Evolutionary conservation across 2,888 invertebrate species (phyloP).

Genomic region (Antheraea assamensis): DNA sequence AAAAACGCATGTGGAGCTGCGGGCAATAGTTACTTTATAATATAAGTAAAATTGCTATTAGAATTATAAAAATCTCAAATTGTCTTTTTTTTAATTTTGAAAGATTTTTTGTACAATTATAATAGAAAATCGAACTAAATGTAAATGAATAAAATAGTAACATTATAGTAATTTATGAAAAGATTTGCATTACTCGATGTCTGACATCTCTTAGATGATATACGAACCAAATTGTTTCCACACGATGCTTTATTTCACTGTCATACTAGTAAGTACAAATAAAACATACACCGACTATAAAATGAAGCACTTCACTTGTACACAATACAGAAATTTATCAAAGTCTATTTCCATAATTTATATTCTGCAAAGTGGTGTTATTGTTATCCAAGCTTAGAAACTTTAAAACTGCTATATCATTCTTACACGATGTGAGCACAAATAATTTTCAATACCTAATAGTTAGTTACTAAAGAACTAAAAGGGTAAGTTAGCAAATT

Average conservation of each 20-base stretch:
- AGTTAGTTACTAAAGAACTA: background rate
- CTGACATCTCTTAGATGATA: too few relatives aligned
- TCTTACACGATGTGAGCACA: background rate
- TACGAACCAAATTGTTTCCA: background rate
- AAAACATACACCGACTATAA: background rate
- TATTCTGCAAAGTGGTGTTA: too few relatives aligned
- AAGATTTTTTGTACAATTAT: background rate
- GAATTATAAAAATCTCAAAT: too few relatives aligned
- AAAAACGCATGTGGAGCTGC: too few relatives aligned
- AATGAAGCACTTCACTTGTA: too few relatives aligned
- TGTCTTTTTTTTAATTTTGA: too few relatives aligned
- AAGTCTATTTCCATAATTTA: too few relatives aligned
- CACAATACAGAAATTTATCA: too few relatives aligned
- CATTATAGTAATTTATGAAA: background rate
- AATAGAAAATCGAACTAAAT: background rate
- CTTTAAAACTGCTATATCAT: background rate
- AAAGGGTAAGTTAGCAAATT: constrained; percentile 21
- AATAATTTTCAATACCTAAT: background rate
- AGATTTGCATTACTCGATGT: background rate
- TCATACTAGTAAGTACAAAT: background rate
- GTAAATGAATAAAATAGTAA: background rate
- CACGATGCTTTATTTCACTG: background rate
- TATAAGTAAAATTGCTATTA: background rate
- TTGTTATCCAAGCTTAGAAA: background rate
- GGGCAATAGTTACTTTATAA: too few relatives aligned